phyloP scores from a whole-genome alignment of 2,113 vertebrate genomes.

The Setophaga coronata region DNA sequence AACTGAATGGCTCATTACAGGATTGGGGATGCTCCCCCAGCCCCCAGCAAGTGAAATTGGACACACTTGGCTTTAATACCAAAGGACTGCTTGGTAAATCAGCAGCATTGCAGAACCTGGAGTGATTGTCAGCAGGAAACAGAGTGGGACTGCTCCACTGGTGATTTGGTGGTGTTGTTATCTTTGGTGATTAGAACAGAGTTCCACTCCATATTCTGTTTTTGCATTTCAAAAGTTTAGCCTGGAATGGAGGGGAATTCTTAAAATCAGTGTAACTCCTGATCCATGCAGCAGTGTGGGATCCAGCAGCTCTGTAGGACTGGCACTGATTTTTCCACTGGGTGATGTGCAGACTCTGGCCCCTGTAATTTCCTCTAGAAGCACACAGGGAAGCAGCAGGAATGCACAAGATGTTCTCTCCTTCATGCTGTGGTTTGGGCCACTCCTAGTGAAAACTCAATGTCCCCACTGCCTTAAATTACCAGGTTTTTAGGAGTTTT shows the following conservation, averaged over 20 bases:
- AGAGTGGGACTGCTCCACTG: background rate
- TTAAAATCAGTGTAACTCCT: background rate
- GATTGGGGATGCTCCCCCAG: background rate
- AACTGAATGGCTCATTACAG: fast-evolving
- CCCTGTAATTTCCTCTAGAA: background rate
- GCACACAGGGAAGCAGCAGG: background rate
- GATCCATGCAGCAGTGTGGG: background rate
- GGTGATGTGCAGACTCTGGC: background rate
- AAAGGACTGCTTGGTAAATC: background rate
- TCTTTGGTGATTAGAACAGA: background rate
- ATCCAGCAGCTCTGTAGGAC: background rate
- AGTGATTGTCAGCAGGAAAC: background rate
- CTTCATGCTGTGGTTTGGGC: background rate
- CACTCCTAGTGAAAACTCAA: background rate
- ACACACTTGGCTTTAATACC: background rate
- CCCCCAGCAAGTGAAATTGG: fast-evolving
- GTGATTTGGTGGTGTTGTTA: background rate
- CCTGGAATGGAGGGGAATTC: background rate
- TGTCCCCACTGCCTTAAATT: background rate
- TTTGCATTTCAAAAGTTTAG: background rate
- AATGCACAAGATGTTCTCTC: background rate
- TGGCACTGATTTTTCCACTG: background rate
- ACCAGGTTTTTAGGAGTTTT: background rate
- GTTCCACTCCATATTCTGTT: background rate
- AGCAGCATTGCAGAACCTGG: background rate